Percentiles rank a stretch among this genome's conserved stretches.
Conservation (phyloP, 92 coral and sea anemone species). For the Epizoanthus ramosus region DNA sequence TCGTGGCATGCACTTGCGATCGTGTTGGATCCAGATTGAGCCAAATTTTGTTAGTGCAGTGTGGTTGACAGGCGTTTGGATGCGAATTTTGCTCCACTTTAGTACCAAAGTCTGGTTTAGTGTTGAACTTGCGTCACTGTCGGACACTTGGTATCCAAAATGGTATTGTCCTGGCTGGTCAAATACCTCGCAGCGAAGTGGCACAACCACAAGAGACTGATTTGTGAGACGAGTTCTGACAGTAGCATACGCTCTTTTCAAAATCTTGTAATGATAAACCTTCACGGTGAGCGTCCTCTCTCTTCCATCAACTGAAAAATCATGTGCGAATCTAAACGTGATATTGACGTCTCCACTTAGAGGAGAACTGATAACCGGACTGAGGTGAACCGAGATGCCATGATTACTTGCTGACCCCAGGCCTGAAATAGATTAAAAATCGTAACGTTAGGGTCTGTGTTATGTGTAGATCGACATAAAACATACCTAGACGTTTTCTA, state of each 20-base stretch:
- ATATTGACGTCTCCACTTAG: constrained; percentile 79
- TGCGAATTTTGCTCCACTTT: constrained; percentile 66
- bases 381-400: neutral
- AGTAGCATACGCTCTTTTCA: neutral
- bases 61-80: constrained; percentile 80
- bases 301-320: constrained; percentile 33
- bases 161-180: constrained; percentile 81
- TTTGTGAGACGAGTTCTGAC: neutral
- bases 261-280: constrained; percentile 12
- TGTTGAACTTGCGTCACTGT: constrained; percentile 60
- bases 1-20: constrained; percentile 76
- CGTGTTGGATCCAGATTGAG: constrained; percentile 80
- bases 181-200: constrained; percentile 78
- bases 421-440: neutral
- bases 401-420: constrained; percentile 7
- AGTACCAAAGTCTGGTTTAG: constrained; percentile 65
- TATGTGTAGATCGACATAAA: neutral
- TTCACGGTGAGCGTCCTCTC: neutral
- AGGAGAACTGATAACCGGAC: constrained; percentile 6
- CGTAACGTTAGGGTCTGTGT: neutral
- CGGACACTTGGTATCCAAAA: constrained; percentile 75
- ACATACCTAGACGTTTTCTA: neutral
- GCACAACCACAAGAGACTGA: constrained; percentile 32
- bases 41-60: constrained; percentile 86
- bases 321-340: constrained; percentile 55